These are phyloP conservation scores for Pipistrellus pygmaeus DNA, from an alignment of 2,797 vertebrate species.

Conservation along the genomic window DNA sequence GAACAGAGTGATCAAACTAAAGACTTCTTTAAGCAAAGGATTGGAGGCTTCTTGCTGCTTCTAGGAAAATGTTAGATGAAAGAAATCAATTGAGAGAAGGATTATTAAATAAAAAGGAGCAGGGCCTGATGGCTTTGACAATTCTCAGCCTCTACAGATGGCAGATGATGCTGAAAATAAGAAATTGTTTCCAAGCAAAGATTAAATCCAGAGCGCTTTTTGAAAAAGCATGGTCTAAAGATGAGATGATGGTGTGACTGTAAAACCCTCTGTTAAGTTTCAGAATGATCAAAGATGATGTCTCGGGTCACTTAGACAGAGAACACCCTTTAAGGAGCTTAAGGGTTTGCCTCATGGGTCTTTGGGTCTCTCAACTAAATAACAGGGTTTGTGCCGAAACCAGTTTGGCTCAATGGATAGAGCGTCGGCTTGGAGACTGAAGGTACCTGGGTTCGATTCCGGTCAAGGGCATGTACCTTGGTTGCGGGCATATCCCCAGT, in stretches of 20 bases:
- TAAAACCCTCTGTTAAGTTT: background rate
- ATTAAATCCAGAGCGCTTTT: background rate
- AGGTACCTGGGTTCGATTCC: no score
- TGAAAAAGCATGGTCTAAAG: background rate
- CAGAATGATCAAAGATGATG: background rate
- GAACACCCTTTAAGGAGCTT: background rate
- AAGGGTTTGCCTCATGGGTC: background rate
- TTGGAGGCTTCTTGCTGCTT: background rate
- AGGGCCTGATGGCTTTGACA: background rate
- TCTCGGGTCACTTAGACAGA: background rate
- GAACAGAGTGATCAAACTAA: no score
- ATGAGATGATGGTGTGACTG: background rate
- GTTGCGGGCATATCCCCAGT: no score
- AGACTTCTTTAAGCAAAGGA: background rate
- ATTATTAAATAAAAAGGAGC: background rate
- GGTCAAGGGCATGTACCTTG: no score
- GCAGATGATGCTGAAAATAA: background rate
- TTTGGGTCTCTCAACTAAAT: background rate
- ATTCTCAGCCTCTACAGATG: background rate
- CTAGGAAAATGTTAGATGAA: background rate
- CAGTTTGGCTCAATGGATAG: no score
- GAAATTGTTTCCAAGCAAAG: slow-evolving; percentile 12
- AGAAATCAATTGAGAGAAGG: background rate
- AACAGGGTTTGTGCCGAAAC: background rate
- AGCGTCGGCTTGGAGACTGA: no score